These are phyloP conservation scores for Osmerus eperlanus DNA, from an alignment of 2,113 vertebrate genomes.

Conservation along the genomic window DNA sequence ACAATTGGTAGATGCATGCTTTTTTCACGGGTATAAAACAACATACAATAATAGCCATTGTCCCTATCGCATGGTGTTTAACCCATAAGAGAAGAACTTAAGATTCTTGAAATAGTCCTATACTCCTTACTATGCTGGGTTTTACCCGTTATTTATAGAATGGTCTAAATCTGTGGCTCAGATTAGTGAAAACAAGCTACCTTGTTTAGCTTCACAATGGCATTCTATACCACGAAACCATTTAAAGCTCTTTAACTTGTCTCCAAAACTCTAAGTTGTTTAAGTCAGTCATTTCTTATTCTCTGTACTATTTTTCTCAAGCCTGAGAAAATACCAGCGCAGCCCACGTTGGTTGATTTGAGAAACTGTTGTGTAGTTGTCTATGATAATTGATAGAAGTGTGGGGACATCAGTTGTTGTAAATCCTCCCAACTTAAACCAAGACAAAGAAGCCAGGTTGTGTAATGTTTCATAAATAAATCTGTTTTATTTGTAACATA, in stretches of 20 bases:
- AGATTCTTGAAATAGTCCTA: constrained; percentile 88
- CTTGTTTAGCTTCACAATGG: constrained; percentile 66
- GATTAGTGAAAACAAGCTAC: constrained; percentile 77
- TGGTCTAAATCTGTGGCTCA: constrained; percentile 83
- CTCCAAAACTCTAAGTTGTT: constrained; percentile 39
- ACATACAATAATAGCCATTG: constrained; percentile 57
- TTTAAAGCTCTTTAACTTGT: constrained; percentile 45
- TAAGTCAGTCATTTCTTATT: constrained; percentile 19
- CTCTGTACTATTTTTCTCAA: no score
- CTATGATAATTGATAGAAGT: constrained; percentile 42
- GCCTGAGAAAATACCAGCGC: constrained; percentile 53
- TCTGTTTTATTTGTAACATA: constrained; percentile 95
- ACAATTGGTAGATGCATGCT: constrained; percentile 40
- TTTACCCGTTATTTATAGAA: constrained; percentile 81
- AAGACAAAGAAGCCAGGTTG: constrained; percentile 24
- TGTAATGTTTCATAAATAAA: constrained; percentile 96
- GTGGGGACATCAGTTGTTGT: background rate
- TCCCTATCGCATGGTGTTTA: constrained; percentile 65
- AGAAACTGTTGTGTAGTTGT: constrained; percentile 41
- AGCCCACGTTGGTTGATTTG: constrained; percentile 36
- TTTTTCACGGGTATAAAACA: constrained; percentile 32
- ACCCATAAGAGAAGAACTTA: constrained; percentile 80
- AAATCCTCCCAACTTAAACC: background rate
- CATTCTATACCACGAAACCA: constrained; percentile 63
- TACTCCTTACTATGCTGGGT: constrained; percentile 81